These are phyloP conservation scores for Popillia japonica DNA, from an alignment of 1,140 invertebrate species.

Conservation along the genomic window DNA sequence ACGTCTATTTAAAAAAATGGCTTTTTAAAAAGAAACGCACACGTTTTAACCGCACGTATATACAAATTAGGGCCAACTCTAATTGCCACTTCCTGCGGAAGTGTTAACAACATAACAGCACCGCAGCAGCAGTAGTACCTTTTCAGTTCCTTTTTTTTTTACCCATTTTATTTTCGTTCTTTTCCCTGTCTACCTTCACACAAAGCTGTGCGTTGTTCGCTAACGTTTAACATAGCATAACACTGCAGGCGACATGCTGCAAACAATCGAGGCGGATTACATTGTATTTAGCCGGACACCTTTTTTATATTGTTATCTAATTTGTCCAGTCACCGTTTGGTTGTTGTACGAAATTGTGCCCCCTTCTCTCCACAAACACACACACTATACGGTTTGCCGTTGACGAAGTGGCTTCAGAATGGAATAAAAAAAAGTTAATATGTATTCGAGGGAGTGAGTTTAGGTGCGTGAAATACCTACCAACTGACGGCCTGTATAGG, in stretches of 20 bases:
- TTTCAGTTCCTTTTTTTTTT: background rate
- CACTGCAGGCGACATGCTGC: background rate
- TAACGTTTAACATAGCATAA: background rate
- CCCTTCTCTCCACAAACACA: too few relatives aligned
- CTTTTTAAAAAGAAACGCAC: too few relatives aligned
- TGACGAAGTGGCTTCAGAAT: too few relatives aligned
- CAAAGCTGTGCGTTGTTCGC: background rate
- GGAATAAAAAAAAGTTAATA: too few relatives aligned
- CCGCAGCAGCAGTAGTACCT: background rate
- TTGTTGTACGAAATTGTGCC: too few relatives aligned
- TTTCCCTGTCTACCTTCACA: slow-evolving; percentile 2
- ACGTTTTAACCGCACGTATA: too few relatives aligned
- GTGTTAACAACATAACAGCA: slow-evolving; percentile 19
- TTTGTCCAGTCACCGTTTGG: background rate
- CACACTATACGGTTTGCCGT: too few relatives aligned
- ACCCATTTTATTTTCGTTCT: too few relatives aligned
- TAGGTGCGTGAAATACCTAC: too few relatives aligned
- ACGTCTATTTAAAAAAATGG: too few relatives aligned
- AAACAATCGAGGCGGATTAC: slow-evolving; percentile 15
- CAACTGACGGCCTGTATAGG: too few relatives aligned
- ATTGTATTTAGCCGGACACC: slow-evolving; percentile 16
- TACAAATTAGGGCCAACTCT: slow-evolving; percentile 21
- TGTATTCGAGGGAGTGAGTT: too few relatives aligned
- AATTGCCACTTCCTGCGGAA: slow-evolving; percentile 29
- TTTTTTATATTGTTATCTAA: slow-evolving; percentile 20